phyloP scores from a whole-genome alignment of 2,888 invertebrate genomes.

The Xestia rhomboidea region DNA sequence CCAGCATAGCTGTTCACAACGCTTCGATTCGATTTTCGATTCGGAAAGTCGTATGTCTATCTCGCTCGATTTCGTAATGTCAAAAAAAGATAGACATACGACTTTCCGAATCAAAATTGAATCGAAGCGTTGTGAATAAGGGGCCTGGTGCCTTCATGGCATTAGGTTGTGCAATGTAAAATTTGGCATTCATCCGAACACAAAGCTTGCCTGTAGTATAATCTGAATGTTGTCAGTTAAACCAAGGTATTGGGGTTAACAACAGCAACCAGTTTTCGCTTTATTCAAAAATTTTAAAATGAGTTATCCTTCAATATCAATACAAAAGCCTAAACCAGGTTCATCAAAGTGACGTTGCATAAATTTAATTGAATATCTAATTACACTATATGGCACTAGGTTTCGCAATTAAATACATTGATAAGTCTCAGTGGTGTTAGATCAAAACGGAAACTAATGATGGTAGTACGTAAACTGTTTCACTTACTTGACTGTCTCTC shows the following conservation, averaged over 20 bases:
- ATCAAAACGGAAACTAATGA: neutral
- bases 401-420: neutral
- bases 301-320: neutral
- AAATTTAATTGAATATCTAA: neutral
- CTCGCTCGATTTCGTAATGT: too few species aligned
- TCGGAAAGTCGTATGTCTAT: too few species aligned
- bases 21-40: too few species aligned
- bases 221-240: neutral
- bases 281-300: neutral
- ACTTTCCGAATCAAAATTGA: too few species aligned
- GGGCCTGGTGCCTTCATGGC: too few species aligned
- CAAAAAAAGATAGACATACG: too few species aligned
- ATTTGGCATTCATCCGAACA: too few species aligned
- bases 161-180: too few species aligned
- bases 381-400: neutral
- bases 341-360: neutral
- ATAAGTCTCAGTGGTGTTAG: neutral
- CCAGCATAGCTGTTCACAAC: too few species aligned
- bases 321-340: neutral
- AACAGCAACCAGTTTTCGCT: neutral
- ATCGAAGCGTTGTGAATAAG: too few species aligned
- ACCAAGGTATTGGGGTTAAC: neutral
- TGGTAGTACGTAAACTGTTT: neutral
- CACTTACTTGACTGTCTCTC: slow-evolving; percentile 1
- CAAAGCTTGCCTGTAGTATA: too few species aligned